Evolutionary conservation across 2,797 vertebrate species (phyloP).

Genomic region (Sphaeramia orbicularis): DNA sequence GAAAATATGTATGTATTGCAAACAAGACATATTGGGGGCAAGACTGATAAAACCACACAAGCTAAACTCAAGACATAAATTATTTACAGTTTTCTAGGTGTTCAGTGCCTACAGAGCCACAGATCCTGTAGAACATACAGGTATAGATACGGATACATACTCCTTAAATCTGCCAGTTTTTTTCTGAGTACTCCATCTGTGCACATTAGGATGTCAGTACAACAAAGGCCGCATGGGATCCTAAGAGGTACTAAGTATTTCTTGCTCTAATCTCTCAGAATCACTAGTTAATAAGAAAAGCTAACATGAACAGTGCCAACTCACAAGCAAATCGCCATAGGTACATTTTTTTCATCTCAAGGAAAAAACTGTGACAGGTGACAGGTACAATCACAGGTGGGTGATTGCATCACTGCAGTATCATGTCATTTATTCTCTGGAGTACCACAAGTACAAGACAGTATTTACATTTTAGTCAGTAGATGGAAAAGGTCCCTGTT

Average conservation of each 20-base stretch:
- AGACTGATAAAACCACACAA: no score
- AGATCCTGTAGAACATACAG: no score
- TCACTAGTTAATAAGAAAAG: not conserved
- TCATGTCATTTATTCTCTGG: slow-evolving; percentile 35
- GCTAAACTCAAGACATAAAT: no score
- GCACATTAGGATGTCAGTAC: no score
- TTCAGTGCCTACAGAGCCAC: no score
- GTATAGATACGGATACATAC: no score
- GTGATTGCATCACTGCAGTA: slow-evolving; percentile 14
- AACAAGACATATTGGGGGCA: no score
- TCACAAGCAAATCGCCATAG: slow-evolving; percentile 10
- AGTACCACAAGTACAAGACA: not conserved
- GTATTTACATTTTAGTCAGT: slow-evolving; percentile 29
- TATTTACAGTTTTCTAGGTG: no score
- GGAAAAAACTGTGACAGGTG: slow-evolving; percentile 21
- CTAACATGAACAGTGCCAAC: slow-evolving; percentile 1
- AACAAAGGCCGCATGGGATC: not conserved
- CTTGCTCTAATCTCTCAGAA: not conserved
- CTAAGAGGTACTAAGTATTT: not conserved
- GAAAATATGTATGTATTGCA: no score
- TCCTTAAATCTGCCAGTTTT: no score
- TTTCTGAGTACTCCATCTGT: no score
- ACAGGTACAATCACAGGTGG: slow-evolving; percentile 27
- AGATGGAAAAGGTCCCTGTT: slow-evolving; percentile 12
- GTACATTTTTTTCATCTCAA: slow-evolving; percentile 13